Base-by-base conservation (phyloP, 1,140 invertebrate genomes). In the Trichomalopsis sarcophagae region DNA sequence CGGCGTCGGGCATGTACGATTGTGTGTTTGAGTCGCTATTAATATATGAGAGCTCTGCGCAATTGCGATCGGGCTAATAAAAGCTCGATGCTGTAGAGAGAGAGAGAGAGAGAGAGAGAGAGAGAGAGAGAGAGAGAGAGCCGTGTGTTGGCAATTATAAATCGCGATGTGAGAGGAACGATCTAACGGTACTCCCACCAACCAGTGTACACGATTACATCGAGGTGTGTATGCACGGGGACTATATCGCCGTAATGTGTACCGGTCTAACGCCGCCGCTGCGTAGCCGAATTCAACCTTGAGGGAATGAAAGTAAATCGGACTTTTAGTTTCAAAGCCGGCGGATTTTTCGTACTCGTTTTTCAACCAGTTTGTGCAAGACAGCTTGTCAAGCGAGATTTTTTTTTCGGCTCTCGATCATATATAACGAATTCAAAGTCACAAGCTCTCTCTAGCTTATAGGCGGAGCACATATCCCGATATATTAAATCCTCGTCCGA, bases 51-150 rank as follows among this genome's bases (percentile, higher is more conserved):
- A 62, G 55, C 75, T 76, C 71, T 87, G 62, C 78, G 73, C 47
- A 69, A 82, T 88, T 79, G 76, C 73, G 50, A 47, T 81, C 82
- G 79, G 62, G 79, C 85, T 87, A 87, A 84, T 81, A 78, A 78
- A 79, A 47, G 71, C 74, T 79, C 68, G 69, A 81, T 71, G 71
- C 50, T 50, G 0, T 5, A 50, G 47, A 36, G 33, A 55, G 23
- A 44, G 73, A 55, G 23, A 44, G 73, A 55, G 23, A 44, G 73
- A 11, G 9, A 47, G 47, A 33, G 33, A 33, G 33, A 33, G 33
- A 33, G 9, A 47, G 9, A 47, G 9, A 47, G 47, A 9, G 23
- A 82, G 36, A 50, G 47, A 36, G 33, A 55, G 23, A 44, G 73
- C 50, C 5, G 33, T 75, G 86, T 33, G 36, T 36, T 36, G 62